Evolutionary conservation across 2,797 vertebrate species (phyloP).

Genomic region (Hafferia zeledoni): DNA sequence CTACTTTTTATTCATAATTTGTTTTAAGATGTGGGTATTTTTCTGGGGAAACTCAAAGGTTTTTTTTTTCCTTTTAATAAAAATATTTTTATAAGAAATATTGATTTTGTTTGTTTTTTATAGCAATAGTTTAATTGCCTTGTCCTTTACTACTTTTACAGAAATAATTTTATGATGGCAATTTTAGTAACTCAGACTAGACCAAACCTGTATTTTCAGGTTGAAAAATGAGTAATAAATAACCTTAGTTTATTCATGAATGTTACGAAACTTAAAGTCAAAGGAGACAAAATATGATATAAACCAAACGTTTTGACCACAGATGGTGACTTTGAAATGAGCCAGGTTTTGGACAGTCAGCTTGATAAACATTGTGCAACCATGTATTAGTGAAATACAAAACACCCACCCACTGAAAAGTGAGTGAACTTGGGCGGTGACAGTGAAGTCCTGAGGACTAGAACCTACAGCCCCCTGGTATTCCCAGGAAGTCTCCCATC

Average conservation of each 20-base stretch:
- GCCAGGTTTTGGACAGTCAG: background rate
- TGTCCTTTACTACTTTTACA: background rate
- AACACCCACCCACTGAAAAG: background rate
- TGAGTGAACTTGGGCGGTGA: too few species aligned
- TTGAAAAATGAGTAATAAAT: background rate
- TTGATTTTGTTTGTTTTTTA: background rate
- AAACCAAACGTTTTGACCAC: background rate
- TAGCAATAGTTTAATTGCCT: rapidly evolving
- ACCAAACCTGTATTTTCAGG: background rate
- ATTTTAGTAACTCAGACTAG: background rate
- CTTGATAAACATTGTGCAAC: background rate
- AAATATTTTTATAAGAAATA: background rate
- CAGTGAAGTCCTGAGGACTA: too few species aligned
- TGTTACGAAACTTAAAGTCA: background rate
- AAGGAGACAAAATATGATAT: background rate
- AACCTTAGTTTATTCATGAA: background rate
- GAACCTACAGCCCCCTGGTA: too few species aligned
- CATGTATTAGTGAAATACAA: background rate
- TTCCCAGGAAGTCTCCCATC: too few species aligned
- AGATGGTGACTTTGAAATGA: background rate
- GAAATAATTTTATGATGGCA: background rate
- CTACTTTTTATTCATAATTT: background rate
- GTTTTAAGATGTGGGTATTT: background rate
- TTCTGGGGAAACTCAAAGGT: background rate
- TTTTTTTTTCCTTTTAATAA: background rate